These are phyloP conservation scores for Acropora tenuis DNA, from an alignment of 64 coral and sea anemone species.

Conservation along the genomic window DNA sequence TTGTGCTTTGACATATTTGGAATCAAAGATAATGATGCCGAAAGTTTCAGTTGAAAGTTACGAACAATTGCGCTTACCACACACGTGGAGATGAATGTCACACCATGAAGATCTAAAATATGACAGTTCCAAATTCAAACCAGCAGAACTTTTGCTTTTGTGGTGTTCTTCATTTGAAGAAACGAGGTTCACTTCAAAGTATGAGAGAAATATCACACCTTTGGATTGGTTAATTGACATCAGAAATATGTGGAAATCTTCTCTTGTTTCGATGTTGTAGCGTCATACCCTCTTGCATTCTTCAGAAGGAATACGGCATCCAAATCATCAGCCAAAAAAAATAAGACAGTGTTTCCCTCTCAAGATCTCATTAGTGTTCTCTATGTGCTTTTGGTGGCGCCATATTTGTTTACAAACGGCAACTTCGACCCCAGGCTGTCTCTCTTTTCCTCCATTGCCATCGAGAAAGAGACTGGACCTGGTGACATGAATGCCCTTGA, in stretches of 20 bases:
- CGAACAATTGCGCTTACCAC: neutral
- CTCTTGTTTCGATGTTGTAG: too few species aligned
- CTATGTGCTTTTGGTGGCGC: too few species aligned
- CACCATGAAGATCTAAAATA: neutral
- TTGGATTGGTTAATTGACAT: neutral
- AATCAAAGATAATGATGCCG: neutral
- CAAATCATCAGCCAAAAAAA: too few species aligned
- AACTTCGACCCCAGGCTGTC: neutral
- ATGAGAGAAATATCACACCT: neutral
- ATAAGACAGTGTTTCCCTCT: too few species aligned
- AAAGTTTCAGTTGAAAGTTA: neutral
- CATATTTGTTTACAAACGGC: neutral
- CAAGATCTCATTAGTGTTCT: too few species aligned
- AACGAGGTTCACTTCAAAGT: neutral
- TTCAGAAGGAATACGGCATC: too few species aligned
- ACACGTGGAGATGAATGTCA: neutral
- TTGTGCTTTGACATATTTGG: neutral
- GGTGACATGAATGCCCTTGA: too few species aligned
- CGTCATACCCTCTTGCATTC: too few species aligned
- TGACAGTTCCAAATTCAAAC: constrained; percentile 17
- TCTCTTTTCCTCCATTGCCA: too few species aligned
- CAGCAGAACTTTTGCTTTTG: neutral
- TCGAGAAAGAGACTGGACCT: too few species aligned
- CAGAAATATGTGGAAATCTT: too few species aligned
- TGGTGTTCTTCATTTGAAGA: neutral